A percentile compares a stretch with the other conserved stretches of the same genome.
These are phyloP conservation scores for Coracopsis vasa DNA, from an alignment of 2,113 vertebrate species.

Conservation along the genomic window DNA sequence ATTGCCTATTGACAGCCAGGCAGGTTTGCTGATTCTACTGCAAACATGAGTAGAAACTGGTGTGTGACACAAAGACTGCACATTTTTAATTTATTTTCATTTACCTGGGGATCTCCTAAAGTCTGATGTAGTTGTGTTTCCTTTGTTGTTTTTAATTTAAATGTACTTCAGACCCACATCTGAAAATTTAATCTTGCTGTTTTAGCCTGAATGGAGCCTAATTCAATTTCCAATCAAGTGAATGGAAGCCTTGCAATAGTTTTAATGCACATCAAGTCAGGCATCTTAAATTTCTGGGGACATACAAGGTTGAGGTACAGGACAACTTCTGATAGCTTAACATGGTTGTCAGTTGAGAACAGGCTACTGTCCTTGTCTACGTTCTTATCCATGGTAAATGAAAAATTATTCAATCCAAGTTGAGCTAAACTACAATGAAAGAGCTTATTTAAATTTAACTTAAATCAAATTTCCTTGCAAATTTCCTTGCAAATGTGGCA, in stretches of 20 bases:
- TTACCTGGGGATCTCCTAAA: not conserved
- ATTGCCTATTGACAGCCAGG: not conserved
- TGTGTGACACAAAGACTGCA: not conserved
- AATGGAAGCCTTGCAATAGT: not conserved
- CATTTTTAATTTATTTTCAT: not conserved
- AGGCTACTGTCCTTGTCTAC: not conserved
- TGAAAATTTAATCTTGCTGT: not conserved
- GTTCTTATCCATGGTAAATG: not conserved
- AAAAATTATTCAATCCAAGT: not conserved
- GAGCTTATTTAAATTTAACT: slow-evolving; percentile 11
- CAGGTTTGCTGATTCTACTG: not conserved
- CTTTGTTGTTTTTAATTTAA: not conserved
- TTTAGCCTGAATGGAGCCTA: not conserved
- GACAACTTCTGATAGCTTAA: not conserved
- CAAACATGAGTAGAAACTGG: not conserved
- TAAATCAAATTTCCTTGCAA: not conserved
- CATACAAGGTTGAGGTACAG: not conserved
- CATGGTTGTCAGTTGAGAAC: not conserved
- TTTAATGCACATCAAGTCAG: slow-evolving; percentile 17
- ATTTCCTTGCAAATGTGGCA: not conserved
- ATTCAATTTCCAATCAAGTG: slow-evolving; percentile 18
- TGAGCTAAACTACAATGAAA: not conserved
- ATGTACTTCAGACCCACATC: not conserved
- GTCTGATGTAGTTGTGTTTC: not conserved
- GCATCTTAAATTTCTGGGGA: not conserved